Base-by-base conservation (phyloP, 2,113 vertebrate species). In the Delphinapterus leucas region DNA sequence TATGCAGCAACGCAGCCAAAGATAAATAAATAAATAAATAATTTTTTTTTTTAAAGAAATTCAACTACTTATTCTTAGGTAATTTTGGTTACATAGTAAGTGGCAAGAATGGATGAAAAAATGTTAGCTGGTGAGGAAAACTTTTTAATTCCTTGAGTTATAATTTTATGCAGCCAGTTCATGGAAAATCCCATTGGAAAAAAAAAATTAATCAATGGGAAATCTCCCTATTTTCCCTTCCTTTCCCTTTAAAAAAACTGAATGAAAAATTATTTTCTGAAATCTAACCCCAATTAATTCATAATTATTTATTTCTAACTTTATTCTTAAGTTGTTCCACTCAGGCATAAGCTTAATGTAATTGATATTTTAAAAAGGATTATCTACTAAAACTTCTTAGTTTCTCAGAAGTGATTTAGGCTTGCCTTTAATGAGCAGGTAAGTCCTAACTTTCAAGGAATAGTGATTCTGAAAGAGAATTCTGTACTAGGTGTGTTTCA, bases 261-360 rank as follows among this genome's bases (percentile, higher is more conserved):
- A 95, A 81, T 83, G 80, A 83, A 95, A 94, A 77, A 41, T 89
- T 73, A 71, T 53, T 90, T 96, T 90, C 20, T 87, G n/a, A 96
- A 74, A 55, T 90, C 23, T 70, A 55, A 47, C 3, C 9, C 36
- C 76, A 81, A 4, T 38, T 67, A 55, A 67, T n/a, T 93, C 5
- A 41, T 93, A 58, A 61, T 60, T 91, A 23, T 82, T 95, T 96
- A 68, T 89, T 93, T 92, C 74, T 92, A 86, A 71, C 33, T 86
- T 92, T 38, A 84, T 96, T 96, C 21, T 93, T 49, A 90, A 93
- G 8, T 93, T 88, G 68, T 61, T 93, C 77, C 26, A 74, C 21
- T 81, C 31, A 77, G 5, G 55, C 20, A 41, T 97, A 91, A 58
- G 31, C 91, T 93, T 79, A 91, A 87, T 53, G 0, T 87, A 80